Conservation (phyloP, 1,140 invertebrate species). For the Penaeus vannamei region DNA sequence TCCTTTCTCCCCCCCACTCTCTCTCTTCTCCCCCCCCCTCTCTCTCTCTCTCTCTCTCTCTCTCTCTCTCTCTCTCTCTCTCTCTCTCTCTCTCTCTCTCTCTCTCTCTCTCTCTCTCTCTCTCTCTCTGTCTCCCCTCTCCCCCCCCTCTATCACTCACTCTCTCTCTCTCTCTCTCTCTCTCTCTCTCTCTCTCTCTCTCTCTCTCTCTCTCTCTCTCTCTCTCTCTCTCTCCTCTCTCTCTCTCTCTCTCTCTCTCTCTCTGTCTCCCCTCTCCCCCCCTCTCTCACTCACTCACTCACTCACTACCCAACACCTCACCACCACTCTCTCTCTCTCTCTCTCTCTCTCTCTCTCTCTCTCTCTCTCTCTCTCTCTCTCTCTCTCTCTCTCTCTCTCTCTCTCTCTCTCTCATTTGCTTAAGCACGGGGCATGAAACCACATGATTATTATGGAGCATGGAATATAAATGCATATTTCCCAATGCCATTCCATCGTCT, state of each 20-base stretch:
- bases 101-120: neutral
- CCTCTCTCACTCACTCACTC: neutral
- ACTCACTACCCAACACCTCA: slow-evolving; percentile 1
- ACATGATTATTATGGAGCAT: no score
- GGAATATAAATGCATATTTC: no score
- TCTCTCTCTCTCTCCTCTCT: slow-evolving; percentile 8
- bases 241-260: slow-evolving; percentile 4
- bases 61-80: neutral
- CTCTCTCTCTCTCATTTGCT: neutral
- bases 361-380: slow-evolving; percentile 3
- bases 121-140: neutral
- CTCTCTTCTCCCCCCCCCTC: neutral
- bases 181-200: slow-evolving; percentile 24
- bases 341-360: slow-evolving; percentile 1
- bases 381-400: neutral
- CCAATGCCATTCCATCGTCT: no score
- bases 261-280: neutral
- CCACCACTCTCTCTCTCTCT: neutral
- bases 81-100: neutral
- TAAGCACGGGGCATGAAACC: neutral
- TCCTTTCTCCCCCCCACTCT: neutral
- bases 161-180: slow-evolving; percentile 27
- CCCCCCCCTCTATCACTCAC: neutral
- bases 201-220: slow-evolving; percentile 15
- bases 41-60: neutral